phyloP scores from a whole-genome alignment of 37 sponge, comb jelly and placozoan genomes.

The Axinella damicornis region DNA sequence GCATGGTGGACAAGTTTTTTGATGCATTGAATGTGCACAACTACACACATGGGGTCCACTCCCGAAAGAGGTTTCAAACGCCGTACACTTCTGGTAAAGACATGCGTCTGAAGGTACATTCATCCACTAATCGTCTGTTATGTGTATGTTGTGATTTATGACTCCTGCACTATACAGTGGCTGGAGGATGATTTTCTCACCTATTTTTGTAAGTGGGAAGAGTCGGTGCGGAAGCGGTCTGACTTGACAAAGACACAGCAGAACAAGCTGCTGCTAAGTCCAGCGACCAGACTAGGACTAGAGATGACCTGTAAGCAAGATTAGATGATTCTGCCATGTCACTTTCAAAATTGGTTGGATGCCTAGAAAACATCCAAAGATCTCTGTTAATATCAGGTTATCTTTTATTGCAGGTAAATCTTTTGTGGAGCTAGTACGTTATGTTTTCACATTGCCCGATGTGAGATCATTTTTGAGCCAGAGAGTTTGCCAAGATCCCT shows the following conservation, averaged over 20 bases:
- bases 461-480: constrained; percentile 29
- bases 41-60: background rate
- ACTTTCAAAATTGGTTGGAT: no score
- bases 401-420: constrained; percentile 4
- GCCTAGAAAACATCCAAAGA: background rate
- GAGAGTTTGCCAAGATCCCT: constrained; percentile 30
- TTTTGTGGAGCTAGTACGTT: constrained; percentile 27
- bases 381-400: no score
- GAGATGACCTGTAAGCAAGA: constrained; percentile 7
- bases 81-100: constrained; percentile 25
- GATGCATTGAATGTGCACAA: constrained; percentile 10
- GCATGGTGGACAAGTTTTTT: constrained; percentile 14
- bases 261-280: constrained; percentile 11
- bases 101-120: constrained; percentile 32
- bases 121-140: background rate
- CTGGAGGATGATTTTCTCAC: constrained; percentile 40
- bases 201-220: constrained; percentile 21
- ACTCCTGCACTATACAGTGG: constrained; percentile 9
- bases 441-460: constrained; percentile 15
- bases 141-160: background rate
- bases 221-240: background rate
- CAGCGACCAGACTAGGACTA: background rate
- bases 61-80: background rate
- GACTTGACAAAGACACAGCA: background rate
- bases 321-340: background rate